Conservation (phyloP, 2,888 invertebrate genomes). For the Cylloceria caligata region DNA sequence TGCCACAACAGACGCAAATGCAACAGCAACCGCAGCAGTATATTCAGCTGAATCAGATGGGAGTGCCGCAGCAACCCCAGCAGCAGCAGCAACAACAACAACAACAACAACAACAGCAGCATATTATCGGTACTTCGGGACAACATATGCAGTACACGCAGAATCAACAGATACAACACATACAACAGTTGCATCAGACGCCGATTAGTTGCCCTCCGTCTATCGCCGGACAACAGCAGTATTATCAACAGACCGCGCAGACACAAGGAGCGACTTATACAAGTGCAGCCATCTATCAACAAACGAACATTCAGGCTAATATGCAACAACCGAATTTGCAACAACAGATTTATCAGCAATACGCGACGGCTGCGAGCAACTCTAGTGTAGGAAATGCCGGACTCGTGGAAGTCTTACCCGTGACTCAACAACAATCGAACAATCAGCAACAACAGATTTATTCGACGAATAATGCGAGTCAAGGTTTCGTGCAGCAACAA, state of each 20-base stretch:
- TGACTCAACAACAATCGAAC: constrained; percentile 43
- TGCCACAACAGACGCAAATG: constrained; percentile 75
- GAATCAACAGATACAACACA: constrained; percentile 78
- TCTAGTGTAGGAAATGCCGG: constrained; percentile 34
- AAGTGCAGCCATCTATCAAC: constrained; percentile 58
- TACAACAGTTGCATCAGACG: constrained; percentile 81
- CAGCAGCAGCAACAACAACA: constrained; percentile 57
- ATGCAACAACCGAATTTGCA: constrained; percentile 57
- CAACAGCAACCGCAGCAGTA: constrained; percentile 73
- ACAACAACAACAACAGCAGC: constrained; percentile 72
- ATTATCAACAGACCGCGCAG: constrained; percentile 66
- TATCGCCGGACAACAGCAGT: constrained; percentile 74
- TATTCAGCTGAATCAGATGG: not conserved
- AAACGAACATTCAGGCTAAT: constrained; percentile 51
- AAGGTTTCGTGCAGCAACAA: constrained; percentile 70
- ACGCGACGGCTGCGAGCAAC: constrained; percentile 37
- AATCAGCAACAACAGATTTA: constrained; percentile 60
- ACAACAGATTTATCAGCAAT: constrained; percentile 66
- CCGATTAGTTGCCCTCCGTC: constrained; percentile 75
- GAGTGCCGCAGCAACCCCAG: constrained; percentile 72
- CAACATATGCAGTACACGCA: constrained; percentile 72
- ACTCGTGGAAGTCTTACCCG: constrained; percentile 47
- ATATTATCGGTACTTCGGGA: constrained; percentile 69
- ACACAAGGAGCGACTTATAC: constrained; percentile 49
- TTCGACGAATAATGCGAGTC: constrained; percentile 69